Evolutionary conservation across 2,113 vertebrate genomes (phyloP), one percentile per base, ranked within the genome.

Genomic region (Chaetorhynchus papuensis): DNA sequence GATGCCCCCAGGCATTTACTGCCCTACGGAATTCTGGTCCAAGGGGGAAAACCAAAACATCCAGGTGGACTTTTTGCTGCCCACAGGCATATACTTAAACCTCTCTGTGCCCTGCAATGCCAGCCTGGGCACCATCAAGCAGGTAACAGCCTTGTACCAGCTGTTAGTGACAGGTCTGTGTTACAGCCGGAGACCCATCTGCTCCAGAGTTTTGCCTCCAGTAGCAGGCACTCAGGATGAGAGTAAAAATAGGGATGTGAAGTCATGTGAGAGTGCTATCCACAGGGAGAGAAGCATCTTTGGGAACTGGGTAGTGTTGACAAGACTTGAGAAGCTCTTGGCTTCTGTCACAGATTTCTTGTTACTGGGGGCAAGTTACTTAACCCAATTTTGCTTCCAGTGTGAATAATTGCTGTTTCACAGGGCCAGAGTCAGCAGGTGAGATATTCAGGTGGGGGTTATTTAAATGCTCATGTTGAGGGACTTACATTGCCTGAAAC

Each of bases 1-100:
- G 96, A 99, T 99, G 99, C 98, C 99, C 97, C 99, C 99, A 9
- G 99, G 99, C 98, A 98, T 99, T 94, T 99, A 99, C 98, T 99
- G 98, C 98, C 98, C 99, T 97, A 98, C 98, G 97, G 99, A 99
- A 96, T 98, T 99, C 94, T 99, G 99, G 99, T 98, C 99, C 97
- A 98, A 98, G 96, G 98, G 99, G 95, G 98, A 98, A 94, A 98
- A 97, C 92, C 98, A 98, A 91, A 98, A 90, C 77, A 98, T 99
- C 94, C 94, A 94, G 35, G 99, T 99, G 93, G 99, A 99, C 95
- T 99, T 99, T 97, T 96, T 99, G 96, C 98, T 99, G 95, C 99
- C 99, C 37, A 99, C 99, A 1, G 99, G 99, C 70, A 99, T 99
- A 97, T 99, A 99, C 92, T 97, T 99, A 94, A 99, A 98, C 93